phyloP scores from a whole-genome alignment of 2,113 vertebrate species.

The Cygnus atratus region DNA sequence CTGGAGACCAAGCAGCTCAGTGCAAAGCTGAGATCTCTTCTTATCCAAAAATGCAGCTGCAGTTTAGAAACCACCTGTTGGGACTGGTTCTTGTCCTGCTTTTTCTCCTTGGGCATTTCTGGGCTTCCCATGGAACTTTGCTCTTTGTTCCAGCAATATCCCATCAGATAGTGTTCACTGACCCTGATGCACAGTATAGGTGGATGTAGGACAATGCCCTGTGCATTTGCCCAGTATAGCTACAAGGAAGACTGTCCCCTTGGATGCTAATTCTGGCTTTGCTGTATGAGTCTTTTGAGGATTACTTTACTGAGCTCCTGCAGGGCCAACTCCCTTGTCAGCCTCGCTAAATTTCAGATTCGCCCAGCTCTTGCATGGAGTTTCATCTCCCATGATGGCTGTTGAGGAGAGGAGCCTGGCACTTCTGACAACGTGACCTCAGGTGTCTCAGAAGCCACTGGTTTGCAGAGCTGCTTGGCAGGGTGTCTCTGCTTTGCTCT shows the following conservation, averaged over 20 bases:
- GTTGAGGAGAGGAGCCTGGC: background rate
- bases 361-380: background rate
- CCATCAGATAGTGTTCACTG: background rate
- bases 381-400: background rate
- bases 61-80: background rate
- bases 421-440: background rate
- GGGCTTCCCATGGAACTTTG: background rate
- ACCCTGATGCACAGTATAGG: background rate
- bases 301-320: background rate
- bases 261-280: background rate
- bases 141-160: background rate
- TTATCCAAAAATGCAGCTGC: background rate
- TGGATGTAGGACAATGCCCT: background rate
- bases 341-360: background rate
- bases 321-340: background rate
- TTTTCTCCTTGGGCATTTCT: background rate
- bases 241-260: background rate
- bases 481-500: background rate
- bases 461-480: background rate
- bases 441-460: background rate
- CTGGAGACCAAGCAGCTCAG: background rate
- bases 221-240: background rate
- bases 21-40: background rate
- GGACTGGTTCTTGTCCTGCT: background rate
- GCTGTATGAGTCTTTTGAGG: background rate